A percentile compares a stretch with the other conserved stretches of the same genome.
Conservation (phyloP, 2,888 invertebrate species). For the Rhingia rostrata region DNA sequence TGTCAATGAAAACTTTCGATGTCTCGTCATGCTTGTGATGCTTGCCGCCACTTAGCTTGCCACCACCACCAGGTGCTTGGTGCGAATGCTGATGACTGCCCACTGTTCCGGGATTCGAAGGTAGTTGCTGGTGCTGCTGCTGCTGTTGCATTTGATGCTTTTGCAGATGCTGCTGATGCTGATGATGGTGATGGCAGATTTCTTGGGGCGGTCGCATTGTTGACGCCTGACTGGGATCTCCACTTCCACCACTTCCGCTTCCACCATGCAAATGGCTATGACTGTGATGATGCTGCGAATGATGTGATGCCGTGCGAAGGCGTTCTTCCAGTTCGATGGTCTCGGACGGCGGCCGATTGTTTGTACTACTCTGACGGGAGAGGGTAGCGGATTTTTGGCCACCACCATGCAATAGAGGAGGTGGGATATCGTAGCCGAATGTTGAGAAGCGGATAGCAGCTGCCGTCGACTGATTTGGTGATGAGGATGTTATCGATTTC, state of each 20-base stretch:
- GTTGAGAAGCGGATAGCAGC: conserved; percentile 81
- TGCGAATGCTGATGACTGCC: conserved; percentile 73
- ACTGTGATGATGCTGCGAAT: conserved; percentile 75
- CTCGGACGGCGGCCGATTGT: conserved; percentile 75
- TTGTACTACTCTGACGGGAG: conserved; percentile 77
- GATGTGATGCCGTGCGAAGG: conserved; percentile 76
- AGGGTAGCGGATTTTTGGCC: conserved; percentile 74
- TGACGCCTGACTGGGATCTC: conserved; percentile 66
- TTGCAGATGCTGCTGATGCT: conserved; percentile 81
- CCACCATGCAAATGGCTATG: conserved; percentile 66
- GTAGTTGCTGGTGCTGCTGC: conserved; percentile 54
- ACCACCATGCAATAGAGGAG: conserved; percentile 73
- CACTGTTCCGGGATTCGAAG: conserved; percentile 51
- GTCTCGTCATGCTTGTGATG: conserved; percentile 80
- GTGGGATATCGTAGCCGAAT: conserved; percentile 81
- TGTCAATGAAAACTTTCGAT: conserved; percentile 90
- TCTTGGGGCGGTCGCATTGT: conserved; percentile 74
- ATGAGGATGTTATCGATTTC: conserved; percentile 80
- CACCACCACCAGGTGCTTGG: conserved; percentile 55
- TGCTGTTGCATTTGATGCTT: conserved; percentile 77
- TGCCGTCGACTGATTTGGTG: conserved; percentile 77
- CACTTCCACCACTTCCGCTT: conserved; percentile 7
- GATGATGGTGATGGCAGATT: conserved; percentile 81
- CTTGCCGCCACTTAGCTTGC: conserved; percentile 61
- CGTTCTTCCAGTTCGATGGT: conserved; percentile 81